Evolutionary conservation across 1,140 invertebrate genomes (phyloP).

Genomic region (Bombus ignitus): DNA sequence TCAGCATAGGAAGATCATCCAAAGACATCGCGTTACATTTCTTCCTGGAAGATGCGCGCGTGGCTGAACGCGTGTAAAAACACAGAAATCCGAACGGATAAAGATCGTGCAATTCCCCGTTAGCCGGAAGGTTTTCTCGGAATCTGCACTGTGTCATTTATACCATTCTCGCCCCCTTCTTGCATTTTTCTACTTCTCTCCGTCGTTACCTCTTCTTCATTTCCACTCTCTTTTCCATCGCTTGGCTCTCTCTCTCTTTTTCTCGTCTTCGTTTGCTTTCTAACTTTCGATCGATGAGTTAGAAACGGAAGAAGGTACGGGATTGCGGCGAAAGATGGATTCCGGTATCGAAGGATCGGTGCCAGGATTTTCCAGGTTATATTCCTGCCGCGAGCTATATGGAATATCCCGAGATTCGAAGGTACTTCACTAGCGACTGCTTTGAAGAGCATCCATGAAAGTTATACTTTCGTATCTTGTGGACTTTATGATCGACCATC

Average conservation of each 20-base stretch:
- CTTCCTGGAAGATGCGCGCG: constrained; percentile 37
- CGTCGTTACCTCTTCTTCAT: no score
- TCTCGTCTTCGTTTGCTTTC: constrained; percentile 23
- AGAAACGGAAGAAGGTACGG: constrained; percentile 42
- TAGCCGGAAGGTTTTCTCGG: constrained; percentile 50
- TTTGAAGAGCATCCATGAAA: constrained; percentile 57
- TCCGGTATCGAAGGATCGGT: constrained; percentile 66
- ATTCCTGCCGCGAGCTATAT: constrained; percentile 65
- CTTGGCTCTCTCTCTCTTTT: not conserved
- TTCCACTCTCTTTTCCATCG: not conserved
- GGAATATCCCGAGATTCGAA: constrained; percentile 60
- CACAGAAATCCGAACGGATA: constrained; percentile 26
- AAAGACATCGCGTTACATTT: not conserved
- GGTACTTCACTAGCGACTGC: constrained; percentile 51
- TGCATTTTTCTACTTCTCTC: constrained; percentile 10
- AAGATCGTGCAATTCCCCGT: constrained; percentile 57
- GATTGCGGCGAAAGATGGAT: constrained; percentile 65
- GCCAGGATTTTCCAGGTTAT: constrained; percentile 66
- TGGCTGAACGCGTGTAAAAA: no score
- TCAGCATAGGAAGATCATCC: not conserved
- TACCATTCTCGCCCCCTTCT: constrained; percentile 44
- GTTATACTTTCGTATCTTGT: constrained; percentile 45
- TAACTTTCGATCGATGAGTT: constrained; percentile 43
- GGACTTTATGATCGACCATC: constrained; percentile 59
- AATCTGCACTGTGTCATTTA: constrained; percentile 70